Base-by-base conservation (phyloP, 2,797 vertebrate genomes). In the Parambassis ranga region DNA sequence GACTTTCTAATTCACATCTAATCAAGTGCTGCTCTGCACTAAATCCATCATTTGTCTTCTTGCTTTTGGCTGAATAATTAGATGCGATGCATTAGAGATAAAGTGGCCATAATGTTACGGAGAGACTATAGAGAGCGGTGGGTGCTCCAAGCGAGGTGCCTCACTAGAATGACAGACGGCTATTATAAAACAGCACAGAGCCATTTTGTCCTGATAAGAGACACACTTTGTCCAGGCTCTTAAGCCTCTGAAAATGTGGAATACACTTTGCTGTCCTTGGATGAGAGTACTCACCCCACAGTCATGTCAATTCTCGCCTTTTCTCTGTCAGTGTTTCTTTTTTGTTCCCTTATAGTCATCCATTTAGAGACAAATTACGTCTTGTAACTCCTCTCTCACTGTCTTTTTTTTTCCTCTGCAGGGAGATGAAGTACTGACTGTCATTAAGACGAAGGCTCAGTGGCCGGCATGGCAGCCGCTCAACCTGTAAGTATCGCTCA, bases 391-490 rank as follows among this genome's bases (percentile, higher is more conserved):
- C 58, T 53, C 33, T 20, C 52, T 31, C 43, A 59, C 14, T 26
- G 43, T 71, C 14, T 65, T 44, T 23, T 6, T 26, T 77, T 65
- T 87, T 58, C 65, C 56, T 80, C 75, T 27, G 1, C 86, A 98
- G 96, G 96, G 95, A 9, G 95, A 99, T 74, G 96, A 96, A 55
- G 96, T 99, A 32, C 92, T 99, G 87, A 98, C 96, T 3, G 97
- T 98, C 81, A 96, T 99, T 90, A 99, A 98, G 89, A 96, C 96
- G 32, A 98, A 98, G 90, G 96, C 96, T 44, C 97, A 98, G 85
- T 98, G 97, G 97, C 96, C 97, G 0, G 97, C 97, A 52, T 98
- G 96, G 96, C 96, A 98, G 79, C 97, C 97, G n/a, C 92, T 96
- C 72, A 98, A 98, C 23, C 89, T 98, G 97, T 99, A 91, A 98